Conservation (phyloP, 1,140 invertebrate genomes). For the Drosophila pruinosa region DNA sequence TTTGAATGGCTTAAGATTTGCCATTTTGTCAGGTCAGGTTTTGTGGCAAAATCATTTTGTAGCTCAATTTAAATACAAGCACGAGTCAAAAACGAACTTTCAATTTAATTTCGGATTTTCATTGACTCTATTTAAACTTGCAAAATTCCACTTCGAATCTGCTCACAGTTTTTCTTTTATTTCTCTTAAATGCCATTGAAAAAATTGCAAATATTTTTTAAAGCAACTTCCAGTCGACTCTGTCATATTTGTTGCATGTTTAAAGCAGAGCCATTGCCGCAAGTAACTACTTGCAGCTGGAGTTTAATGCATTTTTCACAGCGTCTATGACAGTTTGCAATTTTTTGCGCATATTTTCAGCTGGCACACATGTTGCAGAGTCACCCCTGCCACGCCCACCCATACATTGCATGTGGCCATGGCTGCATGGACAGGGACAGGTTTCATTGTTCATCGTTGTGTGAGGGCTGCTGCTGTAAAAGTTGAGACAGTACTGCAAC, state of each 20-base stretch:
- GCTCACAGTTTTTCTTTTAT: not conserved
- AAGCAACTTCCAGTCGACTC: not conserved
- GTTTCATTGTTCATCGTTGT: constrained; percentile 54
- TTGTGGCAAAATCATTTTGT: constrained; percentile 5
- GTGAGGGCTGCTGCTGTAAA: not conserved
- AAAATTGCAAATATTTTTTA: not conserved
- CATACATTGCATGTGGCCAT: constrained; percentile 10
- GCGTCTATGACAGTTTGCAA: constrained; percentile 46
- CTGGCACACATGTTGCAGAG: constrained; percentile 61
- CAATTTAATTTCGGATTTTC: not conserved
- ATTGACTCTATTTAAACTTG: not conserved
- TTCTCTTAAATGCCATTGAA: not conserved
- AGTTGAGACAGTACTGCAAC: constrained; percentile 15
- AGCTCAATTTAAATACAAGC: not conserved
- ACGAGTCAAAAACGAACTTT: not conserved
- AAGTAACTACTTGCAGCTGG: constrained; percentile 62
- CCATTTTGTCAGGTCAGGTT: constrained; percentile 17
- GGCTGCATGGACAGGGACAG: constrained; percentile 10
- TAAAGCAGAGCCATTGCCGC: constrained; percentile 14
- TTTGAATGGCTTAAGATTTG: constrained; percentile 35
- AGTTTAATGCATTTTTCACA: constrained; percentile 60
- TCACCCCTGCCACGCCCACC: constrained; percentile 16
- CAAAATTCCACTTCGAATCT: not conserved
- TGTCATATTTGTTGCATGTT: no score
- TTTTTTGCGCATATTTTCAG: constrained; percentile 64